These are phyloP conservation scores for Thamnophis sirtalis DNA, from an alignment of 2,113 vertebrate species.

Conservation along the genomic window DNA sequence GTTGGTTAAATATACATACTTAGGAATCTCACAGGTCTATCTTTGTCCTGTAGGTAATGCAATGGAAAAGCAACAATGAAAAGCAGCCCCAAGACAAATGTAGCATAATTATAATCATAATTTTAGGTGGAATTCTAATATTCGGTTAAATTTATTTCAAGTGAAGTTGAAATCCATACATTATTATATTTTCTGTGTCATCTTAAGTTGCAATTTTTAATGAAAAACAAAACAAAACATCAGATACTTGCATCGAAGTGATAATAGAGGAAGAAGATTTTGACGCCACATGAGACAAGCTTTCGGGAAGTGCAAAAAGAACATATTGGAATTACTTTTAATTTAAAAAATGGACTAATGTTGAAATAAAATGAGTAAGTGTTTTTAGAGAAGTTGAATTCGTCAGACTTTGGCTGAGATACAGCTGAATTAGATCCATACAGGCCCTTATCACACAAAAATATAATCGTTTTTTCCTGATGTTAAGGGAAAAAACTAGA, in stretches of 20 bases:
- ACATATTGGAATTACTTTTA: background rate
- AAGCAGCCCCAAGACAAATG: background rate
- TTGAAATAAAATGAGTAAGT: background rate
- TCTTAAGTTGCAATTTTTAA: background rate
- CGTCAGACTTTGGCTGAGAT: background rate
- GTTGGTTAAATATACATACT: conserved; percentile 1
- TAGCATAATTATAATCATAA: background rate
- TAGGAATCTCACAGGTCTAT: conserved; percentile 13
- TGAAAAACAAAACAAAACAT: background rate
- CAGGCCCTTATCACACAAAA: background rate
- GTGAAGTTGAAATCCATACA: background rate
- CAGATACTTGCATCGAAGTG: background rate
- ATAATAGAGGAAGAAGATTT: background rate
- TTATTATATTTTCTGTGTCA: background rate
- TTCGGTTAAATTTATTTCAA: conserved; percentile 1
- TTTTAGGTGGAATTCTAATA: conserved; percentile 6
- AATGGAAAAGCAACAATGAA: background rate
- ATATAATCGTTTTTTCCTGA: background rate
- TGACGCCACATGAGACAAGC: background rate
- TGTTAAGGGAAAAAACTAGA: background rate
- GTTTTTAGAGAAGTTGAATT: background rate
- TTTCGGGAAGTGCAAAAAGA: background rate
- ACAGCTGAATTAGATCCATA: background rate
- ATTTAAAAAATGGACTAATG: background rate
- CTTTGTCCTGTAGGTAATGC: background rate